phyloP scores from a whole-genome alignment of 1,140 invertebrate genomes.

The Leucophenga varia region DNA sequence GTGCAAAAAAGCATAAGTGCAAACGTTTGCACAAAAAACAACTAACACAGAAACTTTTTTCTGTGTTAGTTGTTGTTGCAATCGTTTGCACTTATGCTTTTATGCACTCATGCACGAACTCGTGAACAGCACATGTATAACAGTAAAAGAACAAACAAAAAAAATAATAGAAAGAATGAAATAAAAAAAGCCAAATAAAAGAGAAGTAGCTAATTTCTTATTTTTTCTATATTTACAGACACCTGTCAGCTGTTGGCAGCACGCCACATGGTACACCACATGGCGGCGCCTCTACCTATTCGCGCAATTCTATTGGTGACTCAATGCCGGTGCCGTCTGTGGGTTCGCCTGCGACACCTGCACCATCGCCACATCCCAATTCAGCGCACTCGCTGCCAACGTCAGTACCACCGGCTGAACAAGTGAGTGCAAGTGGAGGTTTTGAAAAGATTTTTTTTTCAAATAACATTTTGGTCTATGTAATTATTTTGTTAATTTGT shows the following conservation, averaged over 20 bases:
- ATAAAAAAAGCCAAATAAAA: no score
- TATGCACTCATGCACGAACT: no score
- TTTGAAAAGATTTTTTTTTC: constrained; percentile 55
- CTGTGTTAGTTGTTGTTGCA: no score
- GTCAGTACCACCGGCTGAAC: constrained; percentile 72
- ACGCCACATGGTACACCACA: constrained; percentile 41
- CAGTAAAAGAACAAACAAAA: no score
- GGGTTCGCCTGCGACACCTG: constrained; percentile 71
- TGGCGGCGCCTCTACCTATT: constrained; percentile 64
- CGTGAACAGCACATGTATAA: no score
- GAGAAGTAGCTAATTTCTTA: no score
- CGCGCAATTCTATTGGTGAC: constrained; percentile 62
- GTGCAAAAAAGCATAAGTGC: no score
- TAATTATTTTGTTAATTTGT: background rate
- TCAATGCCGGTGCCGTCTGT: constrained; percentile 61
- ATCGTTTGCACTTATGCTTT: no score
- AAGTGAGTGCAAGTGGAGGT: constrained; percentile 57
- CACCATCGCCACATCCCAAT: constrained; percentile 75
- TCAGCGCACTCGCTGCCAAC: constrained; percentile 71
- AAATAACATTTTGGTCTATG: background rate
- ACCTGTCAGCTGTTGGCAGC: constrained; percentile 16
- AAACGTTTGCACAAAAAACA: no score
- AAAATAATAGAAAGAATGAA: no score
- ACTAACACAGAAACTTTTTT: no score
- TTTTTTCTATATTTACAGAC: no score